Evolutionary conservation across 2,888 invertebrate species (phyloP), one percentile per base, ranked within the genome.

Genomic region (Sarcophaga caerulescens): DNA sequence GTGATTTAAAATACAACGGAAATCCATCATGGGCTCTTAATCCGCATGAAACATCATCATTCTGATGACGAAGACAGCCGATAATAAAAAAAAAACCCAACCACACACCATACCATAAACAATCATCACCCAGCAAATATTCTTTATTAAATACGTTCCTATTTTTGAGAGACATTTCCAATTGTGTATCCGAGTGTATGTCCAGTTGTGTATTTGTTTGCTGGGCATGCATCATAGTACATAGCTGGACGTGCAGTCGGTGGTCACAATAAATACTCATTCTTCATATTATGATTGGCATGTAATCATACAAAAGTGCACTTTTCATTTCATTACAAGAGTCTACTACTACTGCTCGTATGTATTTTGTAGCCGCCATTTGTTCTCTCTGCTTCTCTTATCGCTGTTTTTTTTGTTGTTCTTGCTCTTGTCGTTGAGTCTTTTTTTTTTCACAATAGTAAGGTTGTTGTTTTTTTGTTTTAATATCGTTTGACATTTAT

Each of bases 401-500:
- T n/a, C 23, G 65, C 25, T 25, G 59, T 69, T 60, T 23, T 21
- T 5, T 4, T 44, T 35, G 4, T 35, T 52, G n/a, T 66, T 19
- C 8, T 21, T 23, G 2, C 21, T 21, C 44, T 5, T 68, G 19
- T 47, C 45, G 19, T 68, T 65, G 35, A 35, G 10, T 35, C 2
- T 35, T 35, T 25, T 35, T 5, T 35, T 35, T 35, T 35, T 35
- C 35, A 1, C 10, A 35, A 35, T 35, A 35, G 35, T 35, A 35
- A 35, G 35, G 35, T 52, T 74, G 1, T 69, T 69, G 0, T 57
- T 69, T 8, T 23, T 73, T 60, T 66, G 2, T 66, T 47, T 75
- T 81, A 76, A 81, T 81, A 76, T 69, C 21, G 69, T 25, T 69
- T 76, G 81, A 81, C 81, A 81, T 62, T 81, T 70, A 76, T 81